A percentile compares a stretch with the other conserved stretches of the same genome.
Conservation (phyloP, 2,888 invertebrate genomes). For the Euzophera pinguis region DNA sequence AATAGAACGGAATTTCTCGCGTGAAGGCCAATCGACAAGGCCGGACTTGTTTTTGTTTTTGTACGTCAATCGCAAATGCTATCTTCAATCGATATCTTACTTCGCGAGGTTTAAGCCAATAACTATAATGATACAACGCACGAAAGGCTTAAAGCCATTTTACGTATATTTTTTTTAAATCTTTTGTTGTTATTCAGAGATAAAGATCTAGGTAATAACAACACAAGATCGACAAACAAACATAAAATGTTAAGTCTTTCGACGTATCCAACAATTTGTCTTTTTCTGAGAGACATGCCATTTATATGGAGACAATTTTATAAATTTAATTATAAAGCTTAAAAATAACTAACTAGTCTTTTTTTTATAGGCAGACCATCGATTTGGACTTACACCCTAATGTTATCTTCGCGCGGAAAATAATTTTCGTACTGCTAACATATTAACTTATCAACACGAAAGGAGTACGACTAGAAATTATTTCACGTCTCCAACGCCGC, state of each 20-base stretch:
- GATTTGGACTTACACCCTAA: slow-evolving; percentile 48
- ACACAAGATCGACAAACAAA: no score
- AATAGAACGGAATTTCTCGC: slow-evolving; percentile 31
- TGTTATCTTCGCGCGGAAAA: slow-evolving; percentile 46
- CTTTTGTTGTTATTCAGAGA: no score
- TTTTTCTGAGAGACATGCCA: slow-evolving; percentile 56
- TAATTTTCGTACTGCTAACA: slow-evolving; percentile 76
- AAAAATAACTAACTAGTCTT: slow-evolving; percentile 73
- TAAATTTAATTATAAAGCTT: slow-evolving; percentile 59
- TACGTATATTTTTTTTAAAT: no score
- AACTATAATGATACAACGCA: neutral
- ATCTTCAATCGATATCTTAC: slow-evolving; percentile 13
- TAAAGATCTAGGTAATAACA: no score
- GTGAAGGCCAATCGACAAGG: slow-evolving; percentile 41
- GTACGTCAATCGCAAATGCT: slow-evolving; percentile 29
- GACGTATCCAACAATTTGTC: slow-evolving; percentile 2
- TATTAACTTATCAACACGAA: slow-evolving; percentile 69
- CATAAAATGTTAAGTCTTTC: no score
- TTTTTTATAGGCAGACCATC: slow-evolving; percentile 63
- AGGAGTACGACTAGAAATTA: slow-evolving; percentile 76
- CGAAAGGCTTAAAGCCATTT: no score
- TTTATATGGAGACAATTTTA: slow-evolving; percentile 54
- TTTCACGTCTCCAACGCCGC: slow-evolving; percentile 33
- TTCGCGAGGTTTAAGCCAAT: slow-evolving; percentile 10
- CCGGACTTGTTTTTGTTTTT: slow-evolving; percentile 40